Conservation (phyloP, 1,140 invertebrate species). For the Pantala flavescens region DNA sequence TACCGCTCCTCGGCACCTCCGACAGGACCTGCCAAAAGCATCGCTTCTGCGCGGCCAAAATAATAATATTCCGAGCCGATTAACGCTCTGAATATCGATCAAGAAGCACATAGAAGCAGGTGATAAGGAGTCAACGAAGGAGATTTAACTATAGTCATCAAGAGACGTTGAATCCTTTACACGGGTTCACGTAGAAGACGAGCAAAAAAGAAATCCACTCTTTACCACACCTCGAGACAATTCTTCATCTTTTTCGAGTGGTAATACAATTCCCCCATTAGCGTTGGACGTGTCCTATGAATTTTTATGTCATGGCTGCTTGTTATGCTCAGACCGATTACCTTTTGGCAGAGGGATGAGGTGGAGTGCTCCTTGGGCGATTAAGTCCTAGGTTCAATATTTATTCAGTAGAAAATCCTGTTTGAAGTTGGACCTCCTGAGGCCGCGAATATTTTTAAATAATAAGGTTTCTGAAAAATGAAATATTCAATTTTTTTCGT, state of each 20-base stretch:
- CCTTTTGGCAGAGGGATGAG: neutral
- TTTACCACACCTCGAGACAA: neutral
- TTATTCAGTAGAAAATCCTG: neutral
- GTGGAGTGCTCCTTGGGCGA: neutral
- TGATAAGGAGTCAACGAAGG: no score
- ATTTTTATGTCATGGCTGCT: neutral
- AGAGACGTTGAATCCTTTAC: no score
- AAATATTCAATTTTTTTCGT: neutral
- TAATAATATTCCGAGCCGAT: no score
- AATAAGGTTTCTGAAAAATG: neutral
- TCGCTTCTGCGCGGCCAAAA: no score
- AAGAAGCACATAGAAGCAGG: no score
- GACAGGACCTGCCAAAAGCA: no score
- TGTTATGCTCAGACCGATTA: neutral
- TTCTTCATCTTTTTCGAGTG: neutral
- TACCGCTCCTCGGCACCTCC: no score
- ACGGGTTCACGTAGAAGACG: neutral
- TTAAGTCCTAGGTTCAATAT: neutral
- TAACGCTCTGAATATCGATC: no score
- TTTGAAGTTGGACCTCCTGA: neutral
- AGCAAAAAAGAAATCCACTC: neutral
- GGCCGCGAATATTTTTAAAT: neutral
- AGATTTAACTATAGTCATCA: no score
- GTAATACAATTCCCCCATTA: constrained; percentile 4
- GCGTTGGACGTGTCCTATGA: neutral